These are phyloP conservation scores for Entomobrya multifasciata DNA, from an alignment of 2,888 invertebrate genomes.

Conservation along the genomic window DNA sequence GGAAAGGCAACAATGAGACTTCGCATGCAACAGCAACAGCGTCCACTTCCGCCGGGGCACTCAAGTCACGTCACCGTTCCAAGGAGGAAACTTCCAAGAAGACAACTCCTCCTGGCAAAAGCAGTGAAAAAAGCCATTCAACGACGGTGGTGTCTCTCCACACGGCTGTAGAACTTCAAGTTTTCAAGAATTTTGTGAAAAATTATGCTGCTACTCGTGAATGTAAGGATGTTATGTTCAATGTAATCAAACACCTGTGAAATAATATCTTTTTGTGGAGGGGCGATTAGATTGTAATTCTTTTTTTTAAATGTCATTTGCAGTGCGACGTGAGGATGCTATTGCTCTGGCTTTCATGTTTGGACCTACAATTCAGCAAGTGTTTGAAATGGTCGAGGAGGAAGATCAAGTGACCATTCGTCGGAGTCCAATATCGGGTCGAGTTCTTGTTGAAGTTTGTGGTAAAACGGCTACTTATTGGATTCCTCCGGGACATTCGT, in stretches of 20 bases:
- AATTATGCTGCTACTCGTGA: conserved; percentile 29
- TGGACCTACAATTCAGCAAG: conserved; percentile 52
- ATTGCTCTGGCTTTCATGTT: conserved; percentile 60
- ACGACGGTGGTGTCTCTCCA: not conserved
- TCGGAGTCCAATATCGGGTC: not conserved
- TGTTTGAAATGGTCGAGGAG: conserved; percentile 66
- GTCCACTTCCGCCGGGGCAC: no score
- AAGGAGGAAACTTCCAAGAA: no score
- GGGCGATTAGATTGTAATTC: not conserved
- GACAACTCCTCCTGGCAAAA: no score
- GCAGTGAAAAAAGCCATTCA: not conserved
- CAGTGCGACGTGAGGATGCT: conserved; percentile 62
- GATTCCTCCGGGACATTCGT: conserved; percentile 54
- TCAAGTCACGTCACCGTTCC: no score
- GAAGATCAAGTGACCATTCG: conserved; percentile 43
- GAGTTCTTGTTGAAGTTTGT: conserved; percentile 50
- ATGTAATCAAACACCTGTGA: no score
- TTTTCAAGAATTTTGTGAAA: conserved; percentile 46
- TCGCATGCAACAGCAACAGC: no score
- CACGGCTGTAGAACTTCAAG: conserved; percentile 29
- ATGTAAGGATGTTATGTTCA: conserved; percentile 34
- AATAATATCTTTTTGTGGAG: not conserved
- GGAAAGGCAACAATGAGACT: no score
- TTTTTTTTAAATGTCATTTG: conserved; percentile 13
- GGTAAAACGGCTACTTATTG: conserved; percentile 43